Percentiles rank a stretch among this genome's conserved stretches.
phyloP scores from a whole-genome alignment of 2,888 invertebrate species.

The Netelia virgata region DNA sequence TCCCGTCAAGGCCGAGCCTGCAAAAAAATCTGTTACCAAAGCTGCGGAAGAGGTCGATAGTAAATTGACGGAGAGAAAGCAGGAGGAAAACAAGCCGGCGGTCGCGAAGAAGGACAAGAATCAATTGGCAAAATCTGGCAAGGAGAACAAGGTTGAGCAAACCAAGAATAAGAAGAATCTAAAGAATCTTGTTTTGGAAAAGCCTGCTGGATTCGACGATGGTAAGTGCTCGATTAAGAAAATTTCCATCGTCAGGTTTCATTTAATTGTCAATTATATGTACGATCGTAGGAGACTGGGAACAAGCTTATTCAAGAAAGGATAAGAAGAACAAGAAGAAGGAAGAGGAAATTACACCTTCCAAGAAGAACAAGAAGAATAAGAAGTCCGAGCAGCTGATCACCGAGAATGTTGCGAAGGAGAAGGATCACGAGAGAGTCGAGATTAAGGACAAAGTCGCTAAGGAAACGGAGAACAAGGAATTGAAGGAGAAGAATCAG shows the following conservation, averaged over 20 bases:
- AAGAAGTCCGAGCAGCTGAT: conserved; percentile 86
- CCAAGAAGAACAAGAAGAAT: conserved; percentile 86
- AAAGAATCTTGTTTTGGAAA: conserved; percentile 87
- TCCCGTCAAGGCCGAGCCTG: conserved; percentile 82
- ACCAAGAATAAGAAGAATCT: conserved; percentile 88
- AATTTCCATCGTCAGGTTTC: background rate
- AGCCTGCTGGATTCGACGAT: conserved; percentile 91
- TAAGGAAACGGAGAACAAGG: conserved; percentile 86
- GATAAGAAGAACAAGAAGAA: conserved; percentile 91
- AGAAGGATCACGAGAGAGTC: conserved; percentile 84
- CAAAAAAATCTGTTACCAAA: conserved; percentile 86
- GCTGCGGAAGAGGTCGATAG: conserved; percentile 84
- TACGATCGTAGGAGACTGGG: conserved; percentile 87
- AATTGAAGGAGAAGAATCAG: conserved; percentile 84
- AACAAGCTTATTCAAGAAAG: conserved; percentile 89
- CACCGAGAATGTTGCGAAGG: conserved; percentile 83
- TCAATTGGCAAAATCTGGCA: conserved; percentile 76
- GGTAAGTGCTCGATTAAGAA: conserved; percentile 82
- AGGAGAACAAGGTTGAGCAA: conserved; percentile 86
- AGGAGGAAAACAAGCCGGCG: conserved; percentile 86
- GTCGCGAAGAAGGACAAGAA: conserved; percentile 82
- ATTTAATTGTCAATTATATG: background rate
- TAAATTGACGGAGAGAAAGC: conserved; percentile 84
- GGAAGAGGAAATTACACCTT: conserved; percentile 85
- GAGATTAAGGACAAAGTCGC: conserved; percentile 85